phyloP scores from a whole-genome alignment of 2,888 invertebrate species.

The Pecten maximus region DNA sequence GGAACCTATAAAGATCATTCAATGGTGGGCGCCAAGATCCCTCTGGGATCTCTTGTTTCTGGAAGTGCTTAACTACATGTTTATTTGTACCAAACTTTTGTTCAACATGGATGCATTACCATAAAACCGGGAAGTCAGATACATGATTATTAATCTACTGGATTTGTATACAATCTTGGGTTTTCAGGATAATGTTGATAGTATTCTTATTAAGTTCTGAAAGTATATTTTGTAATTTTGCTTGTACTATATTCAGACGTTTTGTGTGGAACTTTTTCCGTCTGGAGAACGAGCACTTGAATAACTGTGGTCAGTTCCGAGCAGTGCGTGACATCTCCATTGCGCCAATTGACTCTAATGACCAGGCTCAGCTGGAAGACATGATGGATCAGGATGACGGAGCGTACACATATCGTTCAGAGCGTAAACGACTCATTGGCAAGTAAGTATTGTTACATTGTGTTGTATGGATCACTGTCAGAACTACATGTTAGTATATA shows the following conservation, averaged over 20 bases:
- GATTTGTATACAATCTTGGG: too few species aligned
- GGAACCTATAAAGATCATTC: too few species aligned
- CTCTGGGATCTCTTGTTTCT: too few species aligned
- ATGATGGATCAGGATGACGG: slow-evolving; percentile 97
- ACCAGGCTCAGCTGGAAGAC: slow-evolving; percentile 89
- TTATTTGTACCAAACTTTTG: too few species aligned
- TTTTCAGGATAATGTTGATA: too few species aligned
- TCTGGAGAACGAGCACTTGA: slow-evolving; percentile 98
- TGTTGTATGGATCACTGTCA: neutral
- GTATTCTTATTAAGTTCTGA: too few species aligned
- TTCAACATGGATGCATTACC: too few species aligned
- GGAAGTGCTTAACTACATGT: too few species aligned
- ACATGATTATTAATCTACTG: too few species aligned
- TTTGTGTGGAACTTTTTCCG: slow-evolving; percentile 99
- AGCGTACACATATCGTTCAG: slow-evolving; percentile 86
- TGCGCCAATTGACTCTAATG: slow-evolving; percentile 87
- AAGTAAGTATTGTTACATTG: slow-evolving; percentile 58
- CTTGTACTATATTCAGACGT: slow-evolving; percentile 83
- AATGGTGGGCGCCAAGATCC: too few species aligned
- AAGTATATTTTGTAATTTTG: slow-evolving; percentile 36
- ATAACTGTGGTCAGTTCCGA: slow-evolving; percentile 98
- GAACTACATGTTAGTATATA: neutral
- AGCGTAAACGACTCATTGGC: slow-evolving; percentile 63
- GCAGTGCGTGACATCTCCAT: slow-evolving; percentile 95
- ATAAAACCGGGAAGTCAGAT: too few species aligned